phyloP scores from a whole-genome alignment of 2,113 vertebrate species.

The Syngnathus floridae region DNA sequence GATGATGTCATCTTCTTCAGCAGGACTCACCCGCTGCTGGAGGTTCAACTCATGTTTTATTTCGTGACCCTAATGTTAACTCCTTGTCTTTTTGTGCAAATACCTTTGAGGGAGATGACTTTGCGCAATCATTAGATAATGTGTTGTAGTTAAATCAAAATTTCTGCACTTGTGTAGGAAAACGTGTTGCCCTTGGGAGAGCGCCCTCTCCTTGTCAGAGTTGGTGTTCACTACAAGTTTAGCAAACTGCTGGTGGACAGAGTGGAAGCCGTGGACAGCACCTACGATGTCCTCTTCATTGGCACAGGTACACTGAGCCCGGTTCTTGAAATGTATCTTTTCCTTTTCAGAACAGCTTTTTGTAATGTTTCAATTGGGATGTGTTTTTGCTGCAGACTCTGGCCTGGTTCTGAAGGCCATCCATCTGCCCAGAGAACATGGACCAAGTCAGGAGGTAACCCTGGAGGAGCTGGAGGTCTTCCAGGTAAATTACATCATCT shows the following conservation, averaged over 20 bases:
- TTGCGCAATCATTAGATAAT: not conserved
- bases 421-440: slow-evolving; percentile 62
- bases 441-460: slow-evolving; percentile 67
- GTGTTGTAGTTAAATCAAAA: not conserved
- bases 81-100: not conserved
- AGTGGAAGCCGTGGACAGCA: slow-evolving; percentile 74
- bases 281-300: slow-evolving; percentile 76
- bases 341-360: not conserved
- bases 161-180: slow-evolving; percentile 44
- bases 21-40: slow-evolving; percentile 74
- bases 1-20: slow-evolving; percentile 79
- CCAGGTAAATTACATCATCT: slow-evolving; percentile 57
- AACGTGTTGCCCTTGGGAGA: slow-evolving; percentile 69
- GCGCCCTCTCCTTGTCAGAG: slow-evolving; percentile 72
- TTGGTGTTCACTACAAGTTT: slow-evolving; percentile 73
- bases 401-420: slow-evolving; percentile 75
- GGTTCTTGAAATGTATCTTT: not conserved
- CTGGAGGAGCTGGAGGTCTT: slow-evolving; percentile 77
- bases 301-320: slow-evolving; percentile 63
- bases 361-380: not conserved
- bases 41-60: slow-evolving; percentile 45
- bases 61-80: slow-evolving; percentile 7
- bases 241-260: slow-evolving; percentile 73
- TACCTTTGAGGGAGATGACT: not conserved
- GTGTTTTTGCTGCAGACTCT: slow-evolving; percentile 57